Evolutionary conservation across 2,797 vertebrate species (phyloP).

Genomic region (Gallinago solitaria): DNA sequence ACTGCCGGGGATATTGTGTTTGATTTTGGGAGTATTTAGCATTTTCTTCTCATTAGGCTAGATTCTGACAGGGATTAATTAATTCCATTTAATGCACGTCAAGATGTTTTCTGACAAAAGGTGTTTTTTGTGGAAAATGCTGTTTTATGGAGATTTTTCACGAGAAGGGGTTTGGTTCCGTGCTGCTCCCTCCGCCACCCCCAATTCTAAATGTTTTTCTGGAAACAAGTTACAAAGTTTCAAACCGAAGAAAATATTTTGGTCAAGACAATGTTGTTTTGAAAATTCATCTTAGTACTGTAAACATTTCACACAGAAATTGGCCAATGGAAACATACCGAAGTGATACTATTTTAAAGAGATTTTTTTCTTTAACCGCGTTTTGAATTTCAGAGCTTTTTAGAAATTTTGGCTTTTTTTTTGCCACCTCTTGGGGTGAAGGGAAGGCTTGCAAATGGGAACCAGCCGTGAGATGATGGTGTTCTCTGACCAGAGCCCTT

Average conservation of each 20-base stretch:
- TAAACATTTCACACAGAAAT: not conserved
- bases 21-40: not conserved
- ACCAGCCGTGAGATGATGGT: not conserved
- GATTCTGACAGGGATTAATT: not conserved
- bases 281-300: not conserved
- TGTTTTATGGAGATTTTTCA: not conserved
- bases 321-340: not conserved
- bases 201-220: not conserved
- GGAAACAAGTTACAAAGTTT: not conserved
- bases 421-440: not conserved
- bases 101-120: not conserved
- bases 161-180: not conserved
- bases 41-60: not conserved
- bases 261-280: not conserved
- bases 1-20: accelerated
- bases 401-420: not conserved
- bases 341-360: not conserved
- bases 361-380: accelerated
- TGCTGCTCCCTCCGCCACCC: not conserved
- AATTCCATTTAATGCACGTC: not conserved
- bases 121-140: not conserved
- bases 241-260: not conserved
- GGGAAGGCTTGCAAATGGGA: not conserved
- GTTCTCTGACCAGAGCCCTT: not conserved
- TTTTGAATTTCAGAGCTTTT: not conserved